Evolutionary conservation across 2,113 vertebrate genomes (phyloP).

Genomic region (Macroglossus sobrinus): DNA sequence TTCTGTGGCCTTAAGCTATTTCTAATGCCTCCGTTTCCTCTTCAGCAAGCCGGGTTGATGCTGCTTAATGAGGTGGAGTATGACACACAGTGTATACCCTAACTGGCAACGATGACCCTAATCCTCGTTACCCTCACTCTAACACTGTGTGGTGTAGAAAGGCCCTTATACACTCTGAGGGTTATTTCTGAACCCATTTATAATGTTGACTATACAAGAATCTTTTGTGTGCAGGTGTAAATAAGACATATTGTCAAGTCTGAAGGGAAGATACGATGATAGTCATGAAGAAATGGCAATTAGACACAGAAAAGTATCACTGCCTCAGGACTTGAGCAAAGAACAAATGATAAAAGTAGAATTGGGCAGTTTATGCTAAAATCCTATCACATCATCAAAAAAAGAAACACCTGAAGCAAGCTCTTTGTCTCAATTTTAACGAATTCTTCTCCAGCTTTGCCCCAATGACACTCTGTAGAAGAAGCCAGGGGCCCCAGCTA

Average conservation of each 20-base stretch:
- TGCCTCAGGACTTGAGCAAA: not conserved
- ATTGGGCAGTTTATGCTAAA: not conserved
- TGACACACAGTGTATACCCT: not conserved
- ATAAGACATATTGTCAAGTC: not conserved
- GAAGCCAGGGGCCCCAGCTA: rapidly evolving
- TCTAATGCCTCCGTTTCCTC: not conserved
- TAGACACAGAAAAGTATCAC: not conserved
- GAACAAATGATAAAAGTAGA: not conserved
- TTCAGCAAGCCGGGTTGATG: not conserved
- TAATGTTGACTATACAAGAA: not conserved
- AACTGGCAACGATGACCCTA: not conserved
- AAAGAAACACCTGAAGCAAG: not conserved
- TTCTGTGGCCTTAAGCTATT: not conserved
- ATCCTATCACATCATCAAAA: not conserved
- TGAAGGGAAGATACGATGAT: not conserved
- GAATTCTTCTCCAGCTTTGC: not conserved
- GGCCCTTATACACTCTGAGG: not conserved
- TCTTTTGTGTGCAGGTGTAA: not conserved
- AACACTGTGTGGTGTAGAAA: not conserved
- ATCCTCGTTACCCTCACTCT: not conserved
- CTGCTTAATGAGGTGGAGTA: not conserved
- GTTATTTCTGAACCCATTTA: not conserved
- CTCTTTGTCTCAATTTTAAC: not conserved
- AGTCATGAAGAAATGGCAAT: not conserved
- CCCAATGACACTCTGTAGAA: not conserved